phyloP scores from a whole-genome alignment of 2,888 invertebrate species.

The Sepiola atlantica region DNA sequence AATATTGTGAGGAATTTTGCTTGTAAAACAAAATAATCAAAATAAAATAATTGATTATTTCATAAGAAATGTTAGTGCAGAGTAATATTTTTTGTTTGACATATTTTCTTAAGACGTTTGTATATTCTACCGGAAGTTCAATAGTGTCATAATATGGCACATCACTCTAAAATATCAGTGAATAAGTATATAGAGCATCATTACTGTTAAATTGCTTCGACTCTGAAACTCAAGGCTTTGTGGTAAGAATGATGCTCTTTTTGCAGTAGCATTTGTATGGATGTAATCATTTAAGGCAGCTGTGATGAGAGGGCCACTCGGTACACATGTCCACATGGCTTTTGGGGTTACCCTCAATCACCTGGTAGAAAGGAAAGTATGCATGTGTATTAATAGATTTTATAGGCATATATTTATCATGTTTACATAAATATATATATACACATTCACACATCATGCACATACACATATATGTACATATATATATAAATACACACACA shows the following conservation, averaged over 20 bases:
- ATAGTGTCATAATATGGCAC: no score
- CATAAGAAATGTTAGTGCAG: no score
- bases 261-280: no score
- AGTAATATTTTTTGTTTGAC: no score
- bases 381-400: background rate
- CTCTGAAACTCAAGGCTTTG: background rate
- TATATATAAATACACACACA: constrained; percentile 39
- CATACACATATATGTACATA: background rate
- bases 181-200: no score
- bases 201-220: no score
- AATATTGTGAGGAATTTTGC: background rate
- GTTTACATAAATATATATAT: background rate
- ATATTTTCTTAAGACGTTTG: no score
- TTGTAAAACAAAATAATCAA: background rate
- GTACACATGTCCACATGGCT: background rate
- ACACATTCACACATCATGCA: background rate
- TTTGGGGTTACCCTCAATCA: background rate
- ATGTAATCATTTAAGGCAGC: background rate
- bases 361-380: background rate
- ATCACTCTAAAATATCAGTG: no score
- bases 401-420: no score
- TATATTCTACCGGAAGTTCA: no score
- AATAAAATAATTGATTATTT: background rate
- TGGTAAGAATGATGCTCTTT: background rate
- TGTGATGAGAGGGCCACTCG: background rate